These are phyloP conservation scores for Formica exsecta DNA, from an alignment of 1,140 invertebrate genomes.

Conservation along the genomic window DNA sequence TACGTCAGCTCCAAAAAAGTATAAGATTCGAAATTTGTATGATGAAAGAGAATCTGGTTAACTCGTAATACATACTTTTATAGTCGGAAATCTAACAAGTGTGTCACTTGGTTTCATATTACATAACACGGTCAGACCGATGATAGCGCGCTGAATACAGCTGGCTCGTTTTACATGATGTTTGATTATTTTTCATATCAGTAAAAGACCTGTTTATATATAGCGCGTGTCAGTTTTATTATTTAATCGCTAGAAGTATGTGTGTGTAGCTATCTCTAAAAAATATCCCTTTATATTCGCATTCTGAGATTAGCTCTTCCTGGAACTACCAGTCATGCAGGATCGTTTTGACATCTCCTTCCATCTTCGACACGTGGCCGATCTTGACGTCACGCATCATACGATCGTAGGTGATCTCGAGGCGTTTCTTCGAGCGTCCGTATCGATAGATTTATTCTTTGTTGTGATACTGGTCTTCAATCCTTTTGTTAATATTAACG, in stretches of 20 bases:
- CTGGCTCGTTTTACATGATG: neutral
- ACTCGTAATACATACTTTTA: neutral
- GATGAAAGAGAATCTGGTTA: neutral
- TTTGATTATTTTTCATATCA: conserved; percentile 36
- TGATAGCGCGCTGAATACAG: neutral
- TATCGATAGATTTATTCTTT: conserved; percentile 3
- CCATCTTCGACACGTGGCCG: conserved; percentile 69
- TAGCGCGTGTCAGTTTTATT: conserved; percentile 17
- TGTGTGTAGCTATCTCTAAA: conserved; percentile 43
- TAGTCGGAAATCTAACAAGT: neutral
- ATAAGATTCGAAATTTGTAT: conserved; percentile 11
- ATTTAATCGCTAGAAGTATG: conserved; percentile 25
- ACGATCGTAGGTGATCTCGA: conserved; percentile 63
- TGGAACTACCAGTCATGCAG: conserved; percentile 60
- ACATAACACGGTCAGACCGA: neutral
- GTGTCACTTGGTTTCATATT: conserved; percentile 11
- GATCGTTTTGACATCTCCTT: conserved; percentile 60
- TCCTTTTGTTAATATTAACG: conserved; percentile 12
- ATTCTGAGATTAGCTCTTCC: conserved; percentile 68
- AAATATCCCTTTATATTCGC: conserved; percentile 56
- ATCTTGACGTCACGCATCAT: conserved; percentile 68
- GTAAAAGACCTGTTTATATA: neutral
- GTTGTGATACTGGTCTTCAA: neutral
- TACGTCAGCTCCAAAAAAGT: neutral
- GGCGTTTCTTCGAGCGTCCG: conserved; percentile 30